Base-by-base conservation (phyloP, 2,113 vertebrate genomes). In the Plotosus lineatus region DNA sequence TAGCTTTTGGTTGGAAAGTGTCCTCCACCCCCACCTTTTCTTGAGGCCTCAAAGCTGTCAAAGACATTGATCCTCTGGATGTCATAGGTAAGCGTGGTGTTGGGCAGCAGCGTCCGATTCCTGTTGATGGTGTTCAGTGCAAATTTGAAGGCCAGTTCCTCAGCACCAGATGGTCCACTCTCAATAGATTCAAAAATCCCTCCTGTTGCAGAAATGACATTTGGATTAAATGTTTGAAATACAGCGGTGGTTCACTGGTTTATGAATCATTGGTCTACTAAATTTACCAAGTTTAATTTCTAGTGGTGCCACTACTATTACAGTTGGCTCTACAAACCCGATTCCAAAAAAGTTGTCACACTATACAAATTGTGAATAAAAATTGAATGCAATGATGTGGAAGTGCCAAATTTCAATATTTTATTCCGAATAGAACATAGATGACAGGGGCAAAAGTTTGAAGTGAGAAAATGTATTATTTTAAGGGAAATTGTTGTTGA, bases 91-190 rank as follows among this genome's bases (percentile, higher is more conserved):
- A 99, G 92, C 0, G 97, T 98, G 65, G 97, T 99, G 90, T 99
- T 99, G 84, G 97, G 96, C 90, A 99, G 90, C 89, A 99, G 94
- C 21, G 97, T 98, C 89, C 97, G 95, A 89, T 99, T 99, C 91
- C 97, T 96, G 94, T 99, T 99, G 93, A 99, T 99, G 88, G 97
- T 98, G 88, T 99, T 99, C 92, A 99, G 95, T 86, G 97, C 97
- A 94, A 99, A 99, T 92, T 98, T 95, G 91, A 99, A 99, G 77
- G 97, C 97, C 84, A 99, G 90, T 92, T 99, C 97, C 90, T 99
- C 97, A 83, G 97, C 96, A 93, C 97, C 97, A 68, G 98, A 98
- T 79, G 97, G 97, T 68, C 96, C 96, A 80, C 96, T 97, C 90
- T 99, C 97, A 85, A 97, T 96, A 90, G 96, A 98, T 90, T 99